Base-by-base conservation (phyloP, 2,113 vertebrate species). In the Pitta sordida region DNA sequence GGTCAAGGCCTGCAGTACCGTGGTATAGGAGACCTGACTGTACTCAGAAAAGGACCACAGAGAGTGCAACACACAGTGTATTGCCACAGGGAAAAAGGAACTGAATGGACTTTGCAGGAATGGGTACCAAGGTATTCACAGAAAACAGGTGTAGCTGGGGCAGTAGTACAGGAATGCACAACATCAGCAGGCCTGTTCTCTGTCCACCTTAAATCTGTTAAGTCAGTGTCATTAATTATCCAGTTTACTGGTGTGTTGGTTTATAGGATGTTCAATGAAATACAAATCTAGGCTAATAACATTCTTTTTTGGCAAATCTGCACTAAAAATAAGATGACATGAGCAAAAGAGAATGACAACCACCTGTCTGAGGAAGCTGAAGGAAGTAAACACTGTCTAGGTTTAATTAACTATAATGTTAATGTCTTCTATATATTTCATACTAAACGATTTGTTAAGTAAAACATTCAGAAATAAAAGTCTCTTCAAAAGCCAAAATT, bases 291-390 rank as follows among this genome's bases (percentile, higher is more conserved):
- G 30, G 17, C 13, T 89, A 49, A 44, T 2, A 6, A 9, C 2
- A 1, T 10, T 21, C 10, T 43, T 49, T 17, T 39, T 36, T 48
- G 19, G 7, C 8, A 90, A 85, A 64, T 44, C 52, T 64, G 4
- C 0, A 0, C n/a, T 48, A 34, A 52, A 53, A 71, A 24, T 26
- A 51, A n/a, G 6, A 46, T n/a, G 2, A 27, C 13, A 10, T 34
- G 18, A 68, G 3, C 26, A 43, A 49, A 73, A 48, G 3, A 46
- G 10, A 27, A 39, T 18, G 7, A 76, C n/a, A 64, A 87, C 56
- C 6, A 55, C 12, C 11, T 78, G 85, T 79, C 14, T 43, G 26
- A n/a, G 30, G 64, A 93, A 85, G 12, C 4, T 32, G 39, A 82
- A 46, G 20, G 53, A 43, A 86, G 23, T 13, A 51, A 71, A 85